phyloP scores from a whole-genome alignment of 2,888 invertebrate species.

The Xestoiulus laeticollis region DNA sequence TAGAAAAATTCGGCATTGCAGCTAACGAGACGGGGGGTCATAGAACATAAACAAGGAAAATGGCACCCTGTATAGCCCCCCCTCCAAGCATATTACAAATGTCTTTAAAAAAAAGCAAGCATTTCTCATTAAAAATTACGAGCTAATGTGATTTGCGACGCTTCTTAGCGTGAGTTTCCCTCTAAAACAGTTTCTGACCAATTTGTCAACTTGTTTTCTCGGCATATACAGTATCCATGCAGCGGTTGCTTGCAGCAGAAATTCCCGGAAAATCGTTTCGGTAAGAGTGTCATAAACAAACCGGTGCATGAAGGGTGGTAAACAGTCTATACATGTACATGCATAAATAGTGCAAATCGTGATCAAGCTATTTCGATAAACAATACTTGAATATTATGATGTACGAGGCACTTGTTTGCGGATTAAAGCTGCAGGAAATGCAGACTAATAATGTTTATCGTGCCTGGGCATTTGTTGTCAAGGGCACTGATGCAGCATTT shows the following conservation, averaged over 20 bases:
- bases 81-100: not conserved
- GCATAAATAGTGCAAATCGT: not conserved
- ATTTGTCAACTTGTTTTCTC: not conserved
- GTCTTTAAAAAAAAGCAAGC: not conserved
- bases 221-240: too few species aligned
- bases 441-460: not conserved
- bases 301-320: not conserved
- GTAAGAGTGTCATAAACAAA: not conserved
- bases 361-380: slow-evolving; percentile 11
- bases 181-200: slow-evolving; percentile 12
- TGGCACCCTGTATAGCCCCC: slow-evolving; percentile 16
- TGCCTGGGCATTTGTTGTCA: not conserved
- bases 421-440: not conserved
- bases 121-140: slow-evolving; percentile 3
- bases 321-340: too few species aligned
- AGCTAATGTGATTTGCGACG: not conserved
- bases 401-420: not conserved
- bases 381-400: not conserved
- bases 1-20: not conserved
- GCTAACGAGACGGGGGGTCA: not conserved
- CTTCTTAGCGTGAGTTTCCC: slow-evolving; percentile 7
- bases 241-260: too few species aligned
- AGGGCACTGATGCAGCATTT: not conserved
- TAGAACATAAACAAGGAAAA: not conserved
- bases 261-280: not conserved